These are phyloP conservation scores for Bombyx mandarina DNA, from an alignment of 1,140 invertebrate species.

Conservation along the genomic window DNA sequence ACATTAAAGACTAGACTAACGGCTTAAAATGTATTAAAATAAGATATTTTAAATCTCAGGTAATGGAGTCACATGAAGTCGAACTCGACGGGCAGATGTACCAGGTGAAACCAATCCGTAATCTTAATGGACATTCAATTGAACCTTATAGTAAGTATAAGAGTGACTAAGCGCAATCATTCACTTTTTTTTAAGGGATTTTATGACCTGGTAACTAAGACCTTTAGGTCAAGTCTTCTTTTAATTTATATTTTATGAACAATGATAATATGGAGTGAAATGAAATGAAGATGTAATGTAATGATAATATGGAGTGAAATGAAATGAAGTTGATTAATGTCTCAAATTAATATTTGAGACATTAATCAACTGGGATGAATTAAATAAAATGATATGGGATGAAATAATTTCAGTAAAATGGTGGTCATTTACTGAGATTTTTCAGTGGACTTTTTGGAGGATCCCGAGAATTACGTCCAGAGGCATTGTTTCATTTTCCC, in stretches of 20 bases:
- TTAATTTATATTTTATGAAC: constrained; percentile 4
- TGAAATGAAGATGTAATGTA: not conserved
- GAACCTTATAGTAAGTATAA: constrained; percentile 88
- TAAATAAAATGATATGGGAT: too few relatives aligned
- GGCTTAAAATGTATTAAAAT: too few relatives aligned
- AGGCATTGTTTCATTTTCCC: too few relatives aligned
- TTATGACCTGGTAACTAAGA: too few relatives aligned
- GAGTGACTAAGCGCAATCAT: not conserved
- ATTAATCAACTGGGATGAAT: too few relatives aligned
- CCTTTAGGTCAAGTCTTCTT: not conserved
- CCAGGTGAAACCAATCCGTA: constrained; percentile 97
- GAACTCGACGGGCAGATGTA: constrained; percentile 98
- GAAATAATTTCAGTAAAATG: too few relatives aligned
- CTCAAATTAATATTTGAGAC: too few relatives aligned
- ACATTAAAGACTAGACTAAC: too few relatives aligned
- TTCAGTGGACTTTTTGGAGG: too few relatives aligned
- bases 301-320: constrained; percentile 6
- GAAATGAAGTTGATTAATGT: not conserved
- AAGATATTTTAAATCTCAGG: constrained; percentile 21
- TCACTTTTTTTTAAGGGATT: too few relatives aligned
- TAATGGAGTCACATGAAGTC: constrained; percentile 99
- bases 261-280: constrained; percentile 6
- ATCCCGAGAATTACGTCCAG: too few relatives aligned
- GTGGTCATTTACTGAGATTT: too few relatives aligned
- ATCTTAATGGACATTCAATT: constrained; percentile 98